Evolutionary conservation across 1,140 invertebrate genomes (phyloP).

Genomic region (Vanessa atalanta): DNA sequence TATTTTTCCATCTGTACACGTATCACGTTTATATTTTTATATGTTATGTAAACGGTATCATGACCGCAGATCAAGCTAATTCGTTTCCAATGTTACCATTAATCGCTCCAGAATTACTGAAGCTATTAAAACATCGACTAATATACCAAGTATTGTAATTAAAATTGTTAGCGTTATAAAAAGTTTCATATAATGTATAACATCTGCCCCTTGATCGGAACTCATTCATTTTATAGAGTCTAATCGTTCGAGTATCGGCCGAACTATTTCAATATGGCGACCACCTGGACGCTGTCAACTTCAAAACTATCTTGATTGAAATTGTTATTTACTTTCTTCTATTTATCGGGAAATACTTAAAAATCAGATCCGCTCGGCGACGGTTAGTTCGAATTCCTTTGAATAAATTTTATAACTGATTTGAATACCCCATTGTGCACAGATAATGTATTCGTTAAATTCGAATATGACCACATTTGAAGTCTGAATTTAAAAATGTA

Average conservation of each 20-base stretch:
- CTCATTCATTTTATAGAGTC: slow-evolving; percentile 10
- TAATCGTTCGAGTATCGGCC: slow-evolving; percentile 32
- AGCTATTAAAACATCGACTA: no score
- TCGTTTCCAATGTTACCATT: no score
- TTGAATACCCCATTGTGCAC: neutral
- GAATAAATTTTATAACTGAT: neutral
- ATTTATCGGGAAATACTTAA: neutral
- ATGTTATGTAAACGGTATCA: no score
- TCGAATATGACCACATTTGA: neutral
- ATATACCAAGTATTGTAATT: no score
- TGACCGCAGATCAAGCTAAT: no score
- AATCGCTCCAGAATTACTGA: no score
- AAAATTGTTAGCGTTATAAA: neutral
- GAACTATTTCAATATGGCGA: slow-evolving; percentile 65
- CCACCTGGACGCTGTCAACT: slow-evolving; percentile 25
- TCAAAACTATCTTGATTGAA: slow-evolving; percentile 59
- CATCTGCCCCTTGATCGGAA: neutral
- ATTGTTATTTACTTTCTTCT: slow-evolving; percentile 42
- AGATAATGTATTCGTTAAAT: neutral
- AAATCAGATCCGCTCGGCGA: neutral
- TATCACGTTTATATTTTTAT: no score
- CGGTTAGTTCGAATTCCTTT: neutral
- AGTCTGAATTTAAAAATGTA: no score
- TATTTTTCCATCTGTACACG: no score
- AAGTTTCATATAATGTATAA: neutral